phyloP scores from a whole-genome alignment of 2,888 invertebrate genomes.

The Ophioninae sp. region DNA sequence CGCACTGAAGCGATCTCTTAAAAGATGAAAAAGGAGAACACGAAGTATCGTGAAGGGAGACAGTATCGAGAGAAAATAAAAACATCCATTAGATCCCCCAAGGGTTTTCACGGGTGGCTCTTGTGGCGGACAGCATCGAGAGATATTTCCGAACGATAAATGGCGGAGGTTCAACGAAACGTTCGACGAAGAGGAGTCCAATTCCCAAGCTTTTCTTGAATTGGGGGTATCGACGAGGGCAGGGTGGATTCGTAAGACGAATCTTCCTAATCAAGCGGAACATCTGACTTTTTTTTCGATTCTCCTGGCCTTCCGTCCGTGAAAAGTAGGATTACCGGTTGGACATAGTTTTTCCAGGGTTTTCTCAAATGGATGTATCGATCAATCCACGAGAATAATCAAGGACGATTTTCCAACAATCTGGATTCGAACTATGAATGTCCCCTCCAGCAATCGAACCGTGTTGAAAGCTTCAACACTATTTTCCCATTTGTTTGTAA shows the following conservation, averaged over 20 bases:
- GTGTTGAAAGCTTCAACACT: background rate
- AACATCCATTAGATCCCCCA: slow-evolving; percentile 45
- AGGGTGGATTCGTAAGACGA: slow-evolving; percentile 58
- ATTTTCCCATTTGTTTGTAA: background rate
- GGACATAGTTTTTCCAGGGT: background rate
- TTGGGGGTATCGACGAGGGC: slow-evolving; percentile 10
- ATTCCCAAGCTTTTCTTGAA: slow-evolving; percentile 26
- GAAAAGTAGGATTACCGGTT: slow-evolving; percentile 7
- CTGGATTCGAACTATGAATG: background rate
- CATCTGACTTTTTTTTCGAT: slow-evolving; percentile 33
- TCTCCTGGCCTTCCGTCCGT: background rate
- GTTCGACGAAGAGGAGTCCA: slow-evolving; percentile 63
- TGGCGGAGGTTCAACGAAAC: slow-evolving; percentile 75
- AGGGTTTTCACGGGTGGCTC: slow-evolving; percentile 16
- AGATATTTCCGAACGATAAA: slow-evolving; percentile 65
- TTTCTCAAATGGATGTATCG: background rate
- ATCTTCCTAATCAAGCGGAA: background rate
- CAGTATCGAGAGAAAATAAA: slow-evolving; percentile 16
- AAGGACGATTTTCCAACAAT: background rate
- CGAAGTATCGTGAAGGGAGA: slow-evolving; percentile 13
- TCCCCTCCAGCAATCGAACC: background rate
- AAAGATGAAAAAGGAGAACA: background rate
- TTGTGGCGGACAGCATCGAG: slow-evolving; percentile 27
- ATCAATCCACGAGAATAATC: background rate
- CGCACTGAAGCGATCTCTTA: too few relatives aligned